Evolutionary conservation across 2,113 vertebrate genomes (phyloP).

Genomic region (Callopanchax toddi): DNA sequence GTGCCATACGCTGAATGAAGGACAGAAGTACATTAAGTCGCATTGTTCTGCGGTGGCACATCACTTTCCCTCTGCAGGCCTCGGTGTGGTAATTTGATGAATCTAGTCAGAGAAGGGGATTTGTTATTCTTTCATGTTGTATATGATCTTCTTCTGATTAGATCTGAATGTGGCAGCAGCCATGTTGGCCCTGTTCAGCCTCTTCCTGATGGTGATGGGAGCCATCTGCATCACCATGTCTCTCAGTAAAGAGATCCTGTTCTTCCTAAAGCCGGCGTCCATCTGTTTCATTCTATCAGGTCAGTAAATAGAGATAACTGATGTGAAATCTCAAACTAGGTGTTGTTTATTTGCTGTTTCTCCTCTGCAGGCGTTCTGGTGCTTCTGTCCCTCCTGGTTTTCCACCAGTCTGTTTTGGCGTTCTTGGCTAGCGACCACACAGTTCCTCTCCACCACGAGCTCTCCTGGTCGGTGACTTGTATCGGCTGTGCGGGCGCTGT

Average conservation of each 20-base stretch:
- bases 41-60: conserved; percentile 1
- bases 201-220: conserved; percentile 85
- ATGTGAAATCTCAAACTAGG: not conserved
- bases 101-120: not conserved
- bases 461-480: conserved; percentile 88
- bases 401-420: conserved; percentile 83
- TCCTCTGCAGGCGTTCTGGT: conserved; percentile 80
- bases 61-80: not conserved
- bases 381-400: conserved; percentile 81
- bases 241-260: conserved; percentile 86
- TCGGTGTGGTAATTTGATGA: conserved; percentile 13
- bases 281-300: conserved; percentile 87
- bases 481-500: conserved; percentile 78
- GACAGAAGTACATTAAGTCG: conserved; percentile 17
- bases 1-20: conserved; percentile 1
- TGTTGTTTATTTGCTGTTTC: not conserved
- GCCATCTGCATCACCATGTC: conserved; percentile 86
- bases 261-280: conserved; percentile 87
- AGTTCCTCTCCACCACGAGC: conserved; percentile 80
- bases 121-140: not conserved
- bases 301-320: conserved; percentile 33
- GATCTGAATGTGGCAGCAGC: conserved; percentile 83
- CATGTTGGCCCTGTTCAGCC: conserved; percentile 82
- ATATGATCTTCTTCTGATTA: conserved; percentile 38
- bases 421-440: conserved; percentile 78